phyloP scores from a whole-genome alignment of 2,113 vertebrate genomes.

The Tupaia chinensis region DNA sequence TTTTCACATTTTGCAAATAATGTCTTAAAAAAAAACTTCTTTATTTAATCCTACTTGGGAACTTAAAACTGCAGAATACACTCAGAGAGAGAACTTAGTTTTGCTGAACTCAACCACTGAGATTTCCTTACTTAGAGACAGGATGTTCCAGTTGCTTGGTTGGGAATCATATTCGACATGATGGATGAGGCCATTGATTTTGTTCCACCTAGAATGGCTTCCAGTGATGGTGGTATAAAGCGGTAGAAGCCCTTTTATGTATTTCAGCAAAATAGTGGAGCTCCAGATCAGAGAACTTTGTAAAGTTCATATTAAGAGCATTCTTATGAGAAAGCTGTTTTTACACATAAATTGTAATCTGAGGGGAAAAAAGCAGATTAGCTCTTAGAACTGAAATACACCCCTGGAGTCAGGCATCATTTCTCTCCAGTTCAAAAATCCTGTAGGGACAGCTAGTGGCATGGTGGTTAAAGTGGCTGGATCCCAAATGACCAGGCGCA shows the following conservation, averaged over 20 bases:
- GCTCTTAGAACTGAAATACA: not conserved
- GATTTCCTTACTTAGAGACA: not conserved
- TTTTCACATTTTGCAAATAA: not conserved
- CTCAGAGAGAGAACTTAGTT: not conserved
- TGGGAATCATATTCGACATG: not conserved
- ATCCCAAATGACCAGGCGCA: too few species aligned
- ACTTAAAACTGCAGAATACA: not conserved
- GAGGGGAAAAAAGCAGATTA: not conserved
- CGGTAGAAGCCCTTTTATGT: not conserved
- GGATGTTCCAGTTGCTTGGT: not conserved
- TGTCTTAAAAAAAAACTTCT: not conserved
- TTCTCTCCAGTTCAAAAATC: not conserved
- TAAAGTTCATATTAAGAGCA: not conserved
- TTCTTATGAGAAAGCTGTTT: not conserved
- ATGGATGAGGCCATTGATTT: not conserved
- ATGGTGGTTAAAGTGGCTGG: too few species aligned
- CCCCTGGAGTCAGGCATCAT: not conserved
- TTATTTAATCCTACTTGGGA: not conserved
- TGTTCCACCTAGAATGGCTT: not conserved
- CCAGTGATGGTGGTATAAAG: not conserved
- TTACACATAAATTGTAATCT: not conserved
- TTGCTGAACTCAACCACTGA: not conserved
- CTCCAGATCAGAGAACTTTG: not conserved
- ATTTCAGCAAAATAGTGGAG: not conserved
- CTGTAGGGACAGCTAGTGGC: too few species aligned